A percentile compares a stretch with the other conserved stretches of the same genome.
phyloP scores from a whole-genome alignment of 2,113 vertebrate genomes.

The Elanus axillaris region DNA sequence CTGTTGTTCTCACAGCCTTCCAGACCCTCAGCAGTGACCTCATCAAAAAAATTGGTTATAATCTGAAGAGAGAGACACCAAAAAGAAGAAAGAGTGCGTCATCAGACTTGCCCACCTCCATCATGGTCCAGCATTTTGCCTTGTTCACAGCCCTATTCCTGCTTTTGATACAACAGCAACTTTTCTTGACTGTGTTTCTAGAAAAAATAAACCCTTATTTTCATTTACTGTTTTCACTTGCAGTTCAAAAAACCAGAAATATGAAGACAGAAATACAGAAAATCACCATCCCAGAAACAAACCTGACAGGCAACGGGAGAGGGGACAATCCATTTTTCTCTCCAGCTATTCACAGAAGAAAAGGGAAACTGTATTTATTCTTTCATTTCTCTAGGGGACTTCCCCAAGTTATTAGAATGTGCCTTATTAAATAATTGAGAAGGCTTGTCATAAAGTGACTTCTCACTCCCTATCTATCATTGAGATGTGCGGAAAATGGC shows the following conservation, averaged over 20 bases:
- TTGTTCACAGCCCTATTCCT: not conserved
- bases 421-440: constrained; percentile 64
- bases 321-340: not conserved
- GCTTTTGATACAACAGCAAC: not conserved
- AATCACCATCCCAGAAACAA: not conserved
- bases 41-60: not conserved
- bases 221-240: not conserved
- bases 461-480: constrained; percentile 41
- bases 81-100: not conserved
- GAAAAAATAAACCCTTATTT: not conserved
- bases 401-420: constrained; percentile 42
- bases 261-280: not conserved
- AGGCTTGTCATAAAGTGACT: constrained; percentile 55
- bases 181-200: not conserved
- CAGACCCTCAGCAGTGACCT: not conserved
- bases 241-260: not conserved
- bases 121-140: not conserved
- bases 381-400: constrained; percentile 10
- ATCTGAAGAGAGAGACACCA: not conserved
- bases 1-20: not conserved
- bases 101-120: not conserved
- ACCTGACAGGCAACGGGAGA: not conserved
- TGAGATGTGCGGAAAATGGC: constrained; percentile 18
- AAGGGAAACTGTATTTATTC: constrained; percentile 18
- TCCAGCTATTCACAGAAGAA: not conserved